Percentiles rank a stretch among this genome's conserved stretches.
These are phyloP conservation scores for Sarcophaga subvicina DNA, from an alignment of 2,888 invertebrate species.

Conservation along the genomic window DNA sequence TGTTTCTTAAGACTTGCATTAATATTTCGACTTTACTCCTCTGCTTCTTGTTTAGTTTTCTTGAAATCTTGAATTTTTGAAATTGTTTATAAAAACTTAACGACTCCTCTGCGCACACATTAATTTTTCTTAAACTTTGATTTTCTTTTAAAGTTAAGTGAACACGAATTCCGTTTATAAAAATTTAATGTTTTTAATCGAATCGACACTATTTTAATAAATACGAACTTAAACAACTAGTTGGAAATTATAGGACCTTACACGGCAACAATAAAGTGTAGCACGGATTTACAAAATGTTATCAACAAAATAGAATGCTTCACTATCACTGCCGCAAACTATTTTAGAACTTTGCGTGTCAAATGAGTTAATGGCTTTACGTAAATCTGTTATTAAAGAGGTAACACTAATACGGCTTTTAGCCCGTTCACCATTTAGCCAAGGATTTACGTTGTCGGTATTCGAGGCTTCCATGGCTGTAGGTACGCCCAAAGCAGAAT, in stretches of 20 bases:
- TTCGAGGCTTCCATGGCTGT: slow-evolving; percentile 69
- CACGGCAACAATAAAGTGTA: too few species aligned
- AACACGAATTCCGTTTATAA: not conserved
- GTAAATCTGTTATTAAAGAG: slow-evolving; percentile 88
- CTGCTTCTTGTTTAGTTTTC: not conserved
- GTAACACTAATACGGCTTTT: slow-evolving; percentile 84
- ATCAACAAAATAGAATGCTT: slow-evolving; percentile 92
- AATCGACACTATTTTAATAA: not conserved
- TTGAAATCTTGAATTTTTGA: not conserved
- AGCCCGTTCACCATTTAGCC: slow-evolving; percentile 87
- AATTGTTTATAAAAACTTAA: not conserved
- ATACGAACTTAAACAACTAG: slow-evolving; percentile 32
- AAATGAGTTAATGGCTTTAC: slow-evolving; percentile 91
- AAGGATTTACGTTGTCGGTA: slow-evolving; percentile 82
- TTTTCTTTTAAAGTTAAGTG: not conserved
- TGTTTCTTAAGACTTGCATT: too few species aligned
- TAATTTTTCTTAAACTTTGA: not conserved
- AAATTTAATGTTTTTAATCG: not conserved
- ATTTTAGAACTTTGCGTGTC: slow-evolving; percentile 89
- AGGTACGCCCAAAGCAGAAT: slow-evolving; percentile 72
- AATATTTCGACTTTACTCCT: too few species aligned
- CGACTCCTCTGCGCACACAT: not conserved
- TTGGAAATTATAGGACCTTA: not conserved
- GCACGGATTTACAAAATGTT: slow-evolving; percentile 79
- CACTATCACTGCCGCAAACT: slow-evolving; percentile 93